phyloP scores from a whole-genome alignment of 2,797 vertebrate species.

The Enteromius paludinosus region DNA sequence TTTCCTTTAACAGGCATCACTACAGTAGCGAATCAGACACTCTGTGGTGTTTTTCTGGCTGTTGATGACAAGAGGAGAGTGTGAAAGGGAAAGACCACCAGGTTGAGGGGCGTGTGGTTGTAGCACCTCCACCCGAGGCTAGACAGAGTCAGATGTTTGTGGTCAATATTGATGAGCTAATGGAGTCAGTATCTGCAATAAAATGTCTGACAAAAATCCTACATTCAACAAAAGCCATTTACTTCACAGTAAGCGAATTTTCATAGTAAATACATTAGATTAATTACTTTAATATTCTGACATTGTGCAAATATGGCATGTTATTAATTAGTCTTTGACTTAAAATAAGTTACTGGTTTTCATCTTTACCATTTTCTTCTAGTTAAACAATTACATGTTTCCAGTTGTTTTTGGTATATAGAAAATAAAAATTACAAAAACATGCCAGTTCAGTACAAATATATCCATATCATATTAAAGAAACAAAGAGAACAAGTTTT shows the following conservation, averaged over 20 bases:
- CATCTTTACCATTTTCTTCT: not conserved
- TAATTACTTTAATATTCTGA: not conserved
- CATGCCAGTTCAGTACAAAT: not conserved
- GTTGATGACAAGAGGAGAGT: constrained; percentile 36
- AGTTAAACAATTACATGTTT: not conserved
- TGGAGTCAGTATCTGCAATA: not conserved
- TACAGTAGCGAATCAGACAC: constrained; percentile 30
- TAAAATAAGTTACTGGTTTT: not conserved
- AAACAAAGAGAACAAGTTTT: not conserved
- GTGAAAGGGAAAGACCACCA: constrained; percentile 43
- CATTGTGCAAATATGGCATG: not conserved
- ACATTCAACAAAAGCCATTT: not conserved
- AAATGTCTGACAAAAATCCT: not conserved
- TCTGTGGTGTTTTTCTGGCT: constrained; percentile 52
- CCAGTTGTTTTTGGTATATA: not conserved
- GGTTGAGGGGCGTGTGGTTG: constrained; percentile 21
- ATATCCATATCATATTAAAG: too few relatives aligned
- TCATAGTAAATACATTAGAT: not conserved
- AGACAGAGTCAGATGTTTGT: not conserved
- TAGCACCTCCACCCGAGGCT: constrained; percentile 17
- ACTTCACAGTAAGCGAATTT: not conserved
- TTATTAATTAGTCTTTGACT: not conserved
- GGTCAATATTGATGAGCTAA: constrained; percentile 4
- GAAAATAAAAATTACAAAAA: not conserved
- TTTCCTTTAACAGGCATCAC: constrained; percentile 55